Evolutionary conservation across 2,113 vertebrate species (phyloP), one percentile per base, ranked within the genome.

Genomic region (Balaeniceps rex): DNA sequence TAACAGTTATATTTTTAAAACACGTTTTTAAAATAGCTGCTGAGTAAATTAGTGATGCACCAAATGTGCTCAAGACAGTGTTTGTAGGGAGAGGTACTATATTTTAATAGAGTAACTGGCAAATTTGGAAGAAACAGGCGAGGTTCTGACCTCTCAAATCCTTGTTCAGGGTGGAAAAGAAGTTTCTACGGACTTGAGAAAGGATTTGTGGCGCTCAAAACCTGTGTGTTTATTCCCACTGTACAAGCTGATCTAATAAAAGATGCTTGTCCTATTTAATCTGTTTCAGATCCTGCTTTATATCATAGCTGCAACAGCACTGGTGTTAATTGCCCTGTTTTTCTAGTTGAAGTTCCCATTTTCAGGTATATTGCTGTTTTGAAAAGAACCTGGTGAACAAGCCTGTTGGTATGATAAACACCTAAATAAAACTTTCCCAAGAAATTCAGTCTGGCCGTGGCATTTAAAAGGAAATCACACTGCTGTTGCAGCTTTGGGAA

Each of bases 1-100:
- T 12, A 70, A 66, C 12, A 40, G 55, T 66, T 36, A 3, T 61
- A 29, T 55, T 91, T 92, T 86, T 61, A 57, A 93, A 79, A 36
- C 19, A 46, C 4, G 2, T 22, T 85, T 84, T 87, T 80, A 70
- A 90, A 92, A 77, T 52, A 88, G 36, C 52, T 86, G 54, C 82
- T 87, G 68, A 96, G 76, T 71, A 90, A 91, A 94, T 93, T 52
- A 86, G 52, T 34, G 80, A 72, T 94, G 65, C 46, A 90, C 71
- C 57, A 82, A 71, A 81, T 79, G 19, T 86, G 71, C 44, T 94
- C 49, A 85, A 57, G 57, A 33, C 7, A 71, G 40, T 23, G 8
- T 52, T 68, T 68, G 10, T 61, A 65, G 34, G 63, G 40, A 85
- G 34, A 77, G 4, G 46, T 14, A 42, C 21, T 80, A 19, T 10